Conservation (phyloP, 2,888 invertebrate species). For the Abscondita cerata region DNA sequence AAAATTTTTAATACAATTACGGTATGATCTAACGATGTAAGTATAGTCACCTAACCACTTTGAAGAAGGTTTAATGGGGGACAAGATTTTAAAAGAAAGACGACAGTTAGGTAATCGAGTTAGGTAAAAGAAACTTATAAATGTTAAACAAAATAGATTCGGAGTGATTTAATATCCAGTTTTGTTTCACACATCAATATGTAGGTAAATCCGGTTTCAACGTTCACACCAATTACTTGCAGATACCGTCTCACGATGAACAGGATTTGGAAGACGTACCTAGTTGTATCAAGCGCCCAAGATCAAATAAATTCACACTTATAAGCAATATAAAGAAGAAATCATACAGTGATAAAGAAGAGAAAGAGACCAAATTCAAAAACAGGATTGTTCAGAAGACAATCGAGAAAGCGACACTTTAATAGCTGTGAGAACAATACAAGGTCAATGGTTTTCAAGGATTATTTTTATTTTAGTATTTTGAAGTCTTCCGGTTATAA, state of each 20-base stretch:
- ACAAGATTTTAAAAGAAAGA: conserved; percentile 11
- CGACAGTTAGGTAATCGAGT: conserved; percentile 10
- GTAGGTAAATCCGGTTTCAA: conserved; percentile 43
- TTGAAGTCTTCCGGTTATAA: no score
- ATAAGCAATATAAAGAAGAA: conserved; percentile 41
- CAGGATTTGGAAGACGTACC: conserved; percentile 41
- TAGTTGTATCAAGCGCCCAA: conserved; percentile 38
- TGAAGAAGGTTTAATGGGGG: conserved; percentile 26
- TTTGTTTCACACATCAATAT: conserved; percentile 37
- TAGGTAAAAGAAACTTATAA: conserved; percentile 36
- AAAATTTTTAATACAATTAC: not conserved
- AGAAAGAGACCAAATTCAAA: conserved; percentile 24
- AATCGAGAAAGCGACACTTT: conserved; percentile 37
- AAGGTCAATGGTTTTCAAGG: no score
- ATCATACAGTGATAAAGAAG: conserved; percentile 36
- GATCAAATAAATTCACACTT: conserved; percentile 41
- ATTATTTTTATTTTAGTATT: no score
- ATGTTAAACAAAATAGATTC: conserved; percentile 44
- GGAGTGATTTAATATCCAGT: conserved; percentile 37
- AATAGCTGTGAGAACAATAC: conserved; percentile 72
- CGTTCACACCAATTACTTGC: conserved; percentile 37
- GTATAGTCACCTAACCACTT: conserved; percentile 6
- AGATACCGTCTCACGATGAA: conserved; percentile 38
- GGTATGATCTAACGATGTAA: not conserved
- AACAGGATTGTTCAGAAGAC: conserved; percentile 61